These are phyloP conservation scores for Steinernema khuongi DNA, from an alignment of 1,140 invertebrate genomes.

Conservation along the genomic window DNA sequence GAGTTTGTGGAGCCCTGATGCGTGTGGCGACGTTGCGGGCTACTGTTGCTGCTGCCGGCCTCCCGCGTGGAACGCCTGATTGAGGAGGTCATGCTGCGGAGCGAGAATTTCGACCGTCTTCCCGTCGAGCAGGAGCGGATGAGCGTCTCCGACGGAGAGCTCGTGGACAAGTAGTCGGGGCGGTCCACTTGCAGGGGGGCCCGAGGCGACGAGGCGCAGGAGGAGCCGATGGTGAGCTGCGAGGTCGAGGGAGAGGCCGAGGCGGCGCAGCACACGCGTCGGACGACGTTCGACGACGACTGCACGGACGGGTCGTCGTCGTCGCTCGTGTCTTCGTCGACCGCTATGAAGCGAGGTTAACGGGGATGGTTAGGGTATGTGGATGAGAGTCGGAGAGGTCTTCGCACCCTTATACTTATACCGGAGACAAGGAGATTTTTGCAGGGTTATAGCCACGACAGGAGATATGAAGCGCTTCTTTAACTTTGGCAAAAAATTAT, in stretches of 20 bases:
- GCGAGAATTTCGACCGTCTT: neutral
- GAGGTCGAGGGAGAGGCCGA: neutral
- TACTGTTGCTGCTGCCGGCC: neutral
- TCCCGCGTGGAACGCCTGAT: neutral
- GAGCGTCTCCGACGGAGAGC: neutral
- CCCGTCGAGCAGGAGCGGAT: neutral
- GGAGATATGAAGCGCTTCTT: too few species aligned
- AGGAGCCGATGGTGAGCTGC: neutral
- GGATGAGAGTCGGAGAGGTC: slow-evolving; percentile 75
- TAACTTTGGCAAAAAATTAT: too few species aligned
- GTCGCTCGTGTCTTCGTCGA: slow-evolving; percentile 76
- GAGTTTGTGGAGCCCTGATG: neutral
- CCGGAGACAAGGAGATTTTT: too few species aligned
- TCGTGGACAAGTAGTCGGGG: neutral
- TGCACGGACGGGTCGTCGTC: slow-evolving; percentile 64
- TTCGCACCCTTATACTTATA: too few species aligned
- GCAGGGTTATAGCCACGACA: too few species aligned
- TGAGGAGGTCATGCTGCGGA: neutral
- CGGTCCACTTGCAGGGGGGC: neutral
- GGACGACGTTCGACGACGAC: slow-evolving; percentile 57
- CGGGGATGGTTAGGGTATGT: slow-evolving; percentile 82
- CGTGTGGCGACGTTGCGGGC: neutral
- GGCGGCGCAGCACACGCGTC: slow-evolving; percentile 11
- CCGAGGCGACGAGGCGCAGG: neutral
- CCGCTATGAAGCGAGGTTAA: slow-evolving; percentile 71